These are phyloP conservation scores for Ciconia stormi DNA, from an alignment of 2,113 vertebrate genomes.

Conservation along the genomic window DNA sequence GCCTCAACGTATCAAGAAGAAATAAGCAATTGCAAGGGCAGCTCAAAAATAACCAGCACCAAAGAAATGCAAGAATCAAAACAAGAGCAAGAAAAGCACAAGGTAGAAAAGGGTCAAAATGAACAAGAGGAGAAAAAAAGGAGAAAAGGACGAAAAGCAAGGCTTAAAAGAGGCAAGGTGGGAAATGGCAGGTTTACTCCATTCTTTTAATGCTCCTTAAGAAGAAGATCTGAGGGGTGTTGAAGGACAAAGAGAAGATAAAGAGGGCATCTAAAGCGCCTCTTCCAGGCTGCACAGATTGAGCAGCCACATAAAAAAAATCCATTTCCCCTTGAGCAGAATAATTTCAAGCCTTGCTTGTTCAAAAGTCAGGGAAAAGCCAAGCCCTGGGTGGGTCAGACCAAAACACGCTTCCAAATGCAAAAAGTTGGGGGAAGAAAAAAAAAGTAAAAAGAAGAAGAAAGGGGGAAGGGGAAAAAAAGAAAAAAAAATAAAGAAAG, in stretches of 20 bases:
- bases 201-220: background rate
- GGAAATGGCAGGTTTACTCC: slow-evolving; percentile 23
- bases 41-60: slow-evolving; percentile 55
- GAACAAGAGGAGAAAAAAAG: slow-evolving; percentile 39
- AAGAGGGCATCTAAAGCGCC: background rate
- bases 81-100: slow-evolving; percentile 51
- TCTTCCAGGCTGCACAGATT: background rate
- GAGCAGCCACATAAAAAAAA: background rate
- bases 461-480: background rate
- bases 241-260: background rate
- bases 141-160: slow-evolving; percentile 63
- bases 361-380: slow-evolving; percentile 64
- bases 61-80: slow-evolving; percentile 61
- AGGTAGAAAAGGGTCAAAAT: slow-evolving; percentile 69
- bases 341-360: slow-evolving; percentile 73
- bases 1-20: slow-evolving; percentile 34
- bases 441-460: background rate
- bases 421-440: slow-evolving; percentile 8
- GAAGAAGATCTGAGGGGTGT: slow-evolving; percentile 3
- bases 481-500: background rate
- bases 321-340: slow-evolving; percentile 55
- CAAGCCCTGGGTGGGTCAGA: slow-evolving; percentile 43
- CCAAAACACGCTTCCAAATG: slow-evolving; percentile 58
- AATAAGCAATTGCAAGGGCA: slow-evolving; percentile 46
- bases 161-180: slow-evolving; percentile 66